Percentiles rank a stretch among this genome's conserved stretches.
phyloP scores from a whole-genome alignment of 1,140 invertebrate genomes.

The Pentalonia nigronervosa region DNA sequence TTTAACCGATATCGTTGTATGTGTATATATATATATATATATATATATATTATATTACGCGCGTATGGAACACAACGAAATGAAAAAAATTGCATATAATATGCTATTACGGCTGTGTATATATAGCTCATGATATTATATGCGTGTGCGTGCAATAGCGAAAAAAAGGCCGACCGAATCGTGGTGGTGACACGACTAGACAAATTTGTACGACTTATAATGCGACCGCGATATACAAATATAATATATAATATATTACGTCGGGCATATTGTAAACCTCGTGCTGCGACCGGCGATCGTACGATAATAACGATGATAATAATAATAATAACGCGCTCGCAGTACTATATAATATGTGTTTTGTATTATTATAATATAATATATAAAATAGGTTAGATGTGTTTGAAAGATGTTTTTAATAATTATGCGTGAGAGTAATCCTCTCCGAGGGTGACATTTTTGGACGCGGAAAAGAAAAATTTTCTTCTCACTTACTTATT shows the following conservation, averaged over 20 bases:
- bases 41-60: not conserved
- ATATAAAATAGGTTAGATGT: not conserved
- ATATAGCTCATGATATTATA: not conserved
- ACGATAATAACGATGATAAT: not conserved
- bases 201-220: slow-evolving; percentile 32
- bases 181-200: slow-evolving; percentile 4
- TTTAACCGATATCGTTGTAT: slow-evolving; percentile 16
- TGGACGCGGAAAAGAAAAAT: too few relatives aligned
- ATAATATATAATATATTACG: not conserved
- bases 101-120: not conserved
- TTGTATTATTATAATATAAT: not conserved
- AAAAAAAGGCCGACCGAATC: not conserved
- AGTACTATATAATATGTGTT: not conserved
- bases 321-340: not conserved
- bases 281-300: not conserved
- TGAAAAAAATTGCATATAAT: not conserved
- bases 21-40: not conserved
- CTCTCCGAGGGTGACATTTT: not conserved
- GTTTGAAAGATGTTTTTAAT: not conserved
- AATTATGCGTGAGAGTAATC: not conserved
- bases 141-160: not conserved
- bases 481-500: too few relatives aligned
- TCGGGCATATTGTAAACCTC: not conserved
- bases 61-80: not conserved
- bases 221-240: not conserved